These are phyloP conservation scores for Dorcus parallelipipedus DNA, from an alignment of 2,888 invertebrate species.

Conservation along the genomic window DNA sequence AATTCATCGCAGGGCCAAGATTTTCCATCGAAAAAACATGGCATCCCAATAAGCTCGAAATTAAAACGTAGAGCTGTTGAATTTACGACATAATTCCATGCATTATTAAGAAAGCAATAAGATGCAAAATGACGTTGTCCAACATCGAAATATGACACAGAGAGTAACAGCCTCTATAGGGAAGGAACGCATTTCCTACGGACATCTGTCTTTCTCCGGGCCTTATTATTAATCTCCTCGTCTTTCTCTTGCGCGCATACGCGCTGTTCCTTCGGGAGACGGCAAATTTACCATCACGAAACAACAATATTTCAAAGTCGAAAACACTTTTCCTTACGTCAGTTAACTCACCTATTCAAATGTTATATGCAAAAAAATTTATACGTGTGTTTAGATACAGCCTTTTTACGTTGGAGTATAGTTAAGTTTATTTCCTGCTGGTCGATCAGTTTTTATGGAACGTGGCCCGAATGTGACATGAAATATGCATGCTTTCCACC, in stretches of 20 bases:
- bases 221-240: conserved; percentile 40
- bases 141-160: conserved; percentile 34
- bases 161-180: conserved; percentile 22
- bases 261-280: conserved; percentile 37
- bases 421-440: no score
- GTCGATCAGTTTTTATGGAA: no score
- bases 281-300: conserved; percentile 44
- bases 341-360: conserved; percentile 17
- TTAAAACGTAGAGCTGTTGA: background rate
- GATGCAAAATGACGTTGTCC: conserved; percentile 36
- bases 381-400: no score
- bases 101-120: conserved; percentile 36
- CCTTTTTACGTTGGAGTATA: no score
- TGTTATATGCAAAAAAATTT: background rate
- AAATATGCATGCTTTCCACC: no score
- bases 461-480: no score
- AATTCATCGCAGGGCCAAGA: no score
- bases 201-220: conserved; percentile 34
- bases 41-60: no score
- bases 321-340: conserved; percentile 38
- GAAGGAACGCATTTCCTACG: conserved; percentile 26
- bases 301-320: conserved; percentile 46
- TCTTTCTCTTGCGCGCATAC: conserved; percentile 37
- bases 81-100: conserved; percentile 30
- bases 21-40: no score